Conservation (phyloP, 2,888 invertebrate species). For the Clunio marinus region DNA sequence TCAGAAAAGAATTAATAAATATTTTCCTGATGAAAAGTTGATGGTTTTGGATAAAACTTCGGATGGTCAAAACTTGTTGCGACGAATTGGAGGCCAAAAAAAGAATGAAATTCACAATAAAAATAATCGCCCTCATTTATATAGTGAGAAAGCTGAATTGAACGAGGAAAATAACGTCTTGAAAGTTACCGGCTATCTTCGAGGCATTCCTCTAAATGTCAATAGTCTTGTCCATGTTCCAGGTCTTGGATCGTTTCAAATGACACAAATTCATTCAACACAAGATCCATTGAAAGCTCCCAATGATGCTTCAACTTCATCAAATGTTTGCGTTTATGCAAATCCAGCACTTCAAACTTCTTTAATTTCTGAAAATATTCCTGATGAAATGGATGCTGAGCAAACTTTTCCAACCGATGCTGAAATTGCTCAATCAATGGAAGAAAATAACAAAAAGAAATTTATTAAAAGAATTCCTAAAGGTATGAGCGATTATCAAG, state of each 20-base stretch:
- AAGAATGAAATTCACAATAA: constrained; percentile 68
- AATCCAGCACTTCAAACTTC: constrained; percentile 68
- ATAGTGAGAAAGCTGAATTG: constrained; percentile 76
- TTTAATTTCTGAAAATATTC: constrained; percentile 72
- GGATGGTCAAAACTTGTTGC: constrained; percentile 71
- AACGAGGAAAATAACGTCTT: constrained; percentile 60
- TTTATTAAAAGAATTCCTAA: constrained; percentile 80
- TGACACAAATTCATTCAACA: constrained; percentile 70
- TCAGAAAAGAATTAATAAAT: constrained; percentile 58
- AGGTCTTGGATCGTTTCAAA: constrained; percentile 90
- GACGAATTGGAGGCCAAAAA: constrained; percentile 77
- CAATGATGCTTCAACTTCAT: constrained; percentile 43
- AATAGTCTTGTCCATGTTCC: constrained; percentile 87
- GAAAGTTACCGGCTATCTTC: constrained; percentile 80
- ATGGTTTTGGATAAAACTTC: constrained; percentile 68
- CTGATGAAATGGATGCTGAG: constrained; percentile 90
- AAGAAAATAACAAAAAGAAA: constrained; percentile 57
- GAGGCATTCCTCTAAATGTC: constrained; percentile 77
- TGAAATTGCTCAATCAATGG: constrained; percentile 70
- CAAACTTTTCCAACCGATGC: constrained; percentile 96
- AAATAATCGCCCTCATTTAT: constrained; percentile 75
- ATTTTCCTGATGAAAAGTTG: constrained; percentile 79
- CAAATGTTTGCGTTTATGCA: constrained; percentile 53
- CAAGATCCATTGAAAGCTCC: constrained; percentile 65
- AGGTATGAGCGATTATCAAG: constrained; percentile 96